Conservation (phyloP, 2,888 invertebrate species). For the Drosophila demipolita region DNA sequence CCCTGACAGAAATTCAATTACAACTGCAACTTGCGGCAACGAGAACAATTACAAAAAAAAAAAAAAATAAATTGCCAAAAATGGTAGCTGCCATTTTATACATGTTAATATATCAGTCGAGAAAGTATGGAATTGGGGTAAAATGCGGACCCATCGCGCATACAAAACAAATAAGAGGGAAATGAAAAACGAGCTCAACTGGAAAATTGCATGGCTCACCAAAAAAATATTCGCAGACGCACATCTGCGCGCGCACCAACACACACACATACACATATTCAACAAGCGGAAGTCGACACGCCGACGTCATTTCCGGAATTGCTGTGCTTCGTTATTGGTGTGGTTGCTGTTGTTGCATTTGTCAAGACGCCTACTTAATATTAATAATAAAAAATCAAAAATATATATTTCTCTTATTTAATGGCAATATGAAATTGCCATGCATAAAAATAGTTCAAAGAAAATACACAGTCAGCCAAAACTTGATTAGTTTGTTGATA, state of each 20-base stretch:
- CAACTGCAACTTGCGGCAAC: conserved; percentile 48
- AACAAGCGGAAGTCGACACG: conserved; percentile 66
- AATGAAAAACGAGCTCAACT: conserved; percentile 80
- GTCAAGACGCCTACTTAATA: conserved; percentile 65
- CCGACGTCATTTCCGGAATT: conserved; percentile 70
- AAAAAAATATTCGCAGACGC: conserved; percentile 29
- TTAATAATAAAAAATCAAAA: conserved; percentile 4
- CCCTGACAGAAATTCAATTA: conserved; percentile 71
- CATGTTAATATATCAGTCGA: conserved; percentile 68
- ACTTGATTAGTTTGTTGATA: background rate
- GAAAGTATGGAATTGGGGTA: conserved; percentile 48
- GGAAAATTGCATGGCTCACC: conserved; percentile 70
- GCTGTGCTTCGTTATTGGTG: conserved; percentile 14
- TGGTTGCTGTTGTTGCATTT: conserved; percentile 40
- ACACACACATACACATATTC: conserved; percentile 27
- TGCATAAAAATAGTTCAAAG: background rate
- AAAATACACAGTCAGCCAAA: background rate
- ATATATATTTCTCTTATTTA: background rate
- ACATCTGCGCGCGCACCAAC: conserved; percentile 6
- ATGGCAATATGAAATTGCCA: background rate
- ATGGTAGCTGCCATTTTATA: conserved; percentile 51
- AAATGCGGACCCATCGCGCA: conserved; percentile 27
- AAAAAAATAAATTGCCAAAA: conserved; percentile 24
- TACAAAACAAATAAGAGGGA: conserved; percentile 78
- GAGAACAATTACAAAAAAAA: conserved; percentile 53